phyloP scores from a whole-genome alignment of 2,888 invertebrate genomes.

The Lasioglossum morio region DNA sequence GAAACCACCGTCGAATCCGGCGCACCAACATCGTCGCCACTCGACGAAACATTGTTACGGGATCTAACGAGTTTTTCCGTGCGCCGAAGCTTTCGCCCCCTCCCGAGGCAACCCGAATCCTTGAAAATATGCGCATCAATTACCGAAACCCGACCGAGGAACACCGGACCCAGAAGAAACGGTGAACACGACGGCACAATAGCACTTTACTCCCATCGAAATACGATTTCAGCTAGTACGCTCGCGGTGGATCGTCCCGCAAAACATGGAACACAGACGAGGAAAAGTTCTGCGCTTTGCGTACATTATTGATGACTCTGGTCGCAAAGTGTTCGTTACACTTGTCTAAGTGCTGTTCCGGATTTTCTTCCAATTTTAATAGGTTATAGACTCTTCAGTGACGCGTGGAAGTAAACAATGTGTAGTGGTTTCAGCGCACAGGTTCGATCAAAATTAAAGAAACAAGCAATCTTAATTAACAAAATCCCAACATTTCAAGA shows the following conservation, averaged over 20 bases:
- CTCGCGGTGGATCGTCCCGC: background rate
- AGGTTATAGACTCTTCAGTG: no score
- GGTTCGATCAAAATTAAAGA: no score
- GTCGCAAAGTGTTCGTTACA: background rate
- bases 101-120: slow-evolving; percentile 13
- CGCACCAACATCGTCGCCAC: slow-evolving; percentile 17
- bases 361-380: no score
- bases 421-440: no score
- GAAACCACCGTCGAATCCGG: slow-evolving; percentile 31
- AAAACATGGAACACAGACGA: background rate
- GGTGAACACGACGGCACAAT: background rate
- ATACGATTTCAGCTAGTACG: background rate
- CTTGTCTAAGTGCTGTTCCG: background rate
- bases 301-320: background rate
- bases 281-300: background rate
- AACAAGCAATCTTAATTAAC: no score
- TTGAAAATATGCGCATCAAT: slow-evolving; percentile 51
- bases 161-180: slow-evolving; percentile 15
- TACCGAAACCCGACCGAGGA: slow-evolving; percentile 16
- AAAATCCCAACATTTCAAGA: no score
- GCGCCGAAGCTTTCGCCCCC: slow-evolving; percentile 9
- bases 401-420: no score
- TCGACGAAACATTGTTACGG: slow-evolving; percentile 43
- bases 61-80: slow-evolving; percentile 43
- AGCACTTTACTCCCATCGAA: background rate